Conservation (phyloP, 2,888 invertebrate genomes). For the Nematopogon swammerdamellus region DNA sequence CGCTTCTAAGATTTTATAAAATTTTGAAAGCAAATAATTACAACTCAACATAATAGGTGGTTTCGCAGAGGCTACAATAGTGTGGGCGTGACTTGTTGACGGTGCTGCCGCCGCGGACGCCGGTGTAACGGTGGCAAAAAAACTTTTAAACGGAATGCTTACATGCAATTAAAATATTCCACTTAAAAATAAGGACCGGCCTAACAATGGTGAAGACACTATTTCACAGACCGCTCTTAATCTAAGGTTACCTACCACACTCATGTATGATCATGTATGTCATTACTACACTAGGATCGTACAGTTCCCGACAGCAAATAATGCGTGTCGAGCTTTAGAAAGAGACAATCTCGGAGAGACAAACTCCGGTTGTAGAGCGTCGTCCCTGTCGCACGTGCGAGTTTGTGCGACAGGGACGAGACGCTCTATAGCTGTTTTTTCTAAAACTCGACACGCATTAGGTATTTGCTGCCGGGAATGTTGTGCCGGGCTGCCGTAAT, state of each 20-base stretch:
- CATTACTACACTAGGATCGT: too few relatives aligned
- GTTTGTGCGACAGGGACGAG: too few relatives aligned
- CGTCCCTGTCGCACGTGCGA: too few relatives aligned
- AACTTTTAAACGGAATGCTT: neutral
- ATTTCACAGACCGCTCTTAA: neutral
- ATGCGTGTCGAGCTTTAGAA: too few relatives aligned
- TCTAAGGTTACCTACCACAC: neutral
- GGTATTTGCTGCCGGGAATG: too few relatives aligned
- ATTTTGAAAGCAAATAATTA: slow-evolving; percentile 1
- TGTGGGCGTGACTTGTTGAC: neutral
- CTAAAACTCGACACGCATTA: too few relatives aligned
- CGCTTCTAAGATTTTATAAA: slow-evolving; percentile 6
- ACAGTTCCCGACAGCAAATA: too few relatives aligned
- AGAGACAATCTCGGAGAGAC: too few relatives aligned
- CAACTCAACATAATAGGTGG: neutral
- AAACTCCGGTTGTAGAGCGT: too few relatives aligned
- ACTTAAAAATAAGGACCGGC: neutral
- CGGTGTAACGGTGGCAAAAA: neutral
- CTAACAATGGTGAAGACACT: neutral
- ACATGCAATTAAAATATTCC: neutral
- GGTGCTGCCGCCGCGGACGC: neutral
- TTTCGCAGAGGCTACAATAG: neutral
- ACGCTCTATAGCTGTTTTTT: too few relatives aligned
- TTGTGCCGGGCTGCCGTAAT: too few relatives aligned
- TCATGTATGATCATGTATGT: too few relatives aligned